Base-by-base conservation (phyloP, 2,797 vertebrate genomes). In the Etheostoma perlongum region DNA sequence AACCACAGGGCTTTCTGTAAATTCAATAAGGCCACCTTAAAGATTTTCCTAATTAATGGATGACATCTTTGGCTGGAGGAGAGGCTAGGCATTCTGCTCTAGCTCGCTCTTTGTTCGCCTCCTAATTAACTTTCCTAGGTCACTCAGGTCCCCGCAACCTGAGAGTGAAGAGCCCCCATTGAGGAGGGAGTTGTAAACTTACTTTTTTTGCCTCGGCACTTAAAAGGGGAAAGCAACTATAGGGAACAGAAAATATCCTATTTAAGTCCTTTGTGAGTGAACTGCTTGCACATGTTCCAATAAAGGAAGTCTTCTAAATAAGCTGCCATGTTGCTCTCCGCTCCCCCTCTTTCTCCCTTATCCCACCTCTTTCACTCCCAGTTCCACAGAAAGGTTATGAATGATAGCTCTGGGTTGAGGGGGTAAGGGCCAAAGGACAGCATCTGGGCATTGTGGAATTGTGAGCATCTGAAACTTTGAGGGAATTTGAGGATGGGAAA, bases 71-170 rank as follows among this genome's bases (percentile, higher is more conserved):
- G 97, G 97, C 97, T 99, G 94, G 96, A 97, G 97, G 97, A 97
- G 98, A 99, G 97, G 97, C 97, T 95, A 97, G 95, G 98, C 96
- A 98, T 98, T 99, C 97, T 97, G 96, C 98, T 97, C 97, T 95
- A 95, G 96, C 96, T 97, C 97, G 96, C 95, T 98, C 98, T 99
- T 99, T 99, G 98, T 99, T 98, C 96, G 96, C 96, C 97, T 98
- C 97, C 98, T 99, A 99, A 99, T 99, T 99, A 99, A 99, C 98
- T 99, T 99, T 99, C 97, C 95, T 96, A 99, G 98, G 98, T 99
- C 98, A 99, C 97, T 96, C 96, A 98, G 98, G 98, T 99, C 98
- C 97, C 97, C 95, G 97, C 96, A 99, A 99, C 97, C 98, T 98
- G 97, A 97, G 97, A 98, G 98, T 98, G 98, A 99, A 99, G 98